These are phyloP conservation scores for Gasteruption jaculator DNA, from an alignment of 2,888 invertebrate species.

Conservation along the genomic window DNA sequence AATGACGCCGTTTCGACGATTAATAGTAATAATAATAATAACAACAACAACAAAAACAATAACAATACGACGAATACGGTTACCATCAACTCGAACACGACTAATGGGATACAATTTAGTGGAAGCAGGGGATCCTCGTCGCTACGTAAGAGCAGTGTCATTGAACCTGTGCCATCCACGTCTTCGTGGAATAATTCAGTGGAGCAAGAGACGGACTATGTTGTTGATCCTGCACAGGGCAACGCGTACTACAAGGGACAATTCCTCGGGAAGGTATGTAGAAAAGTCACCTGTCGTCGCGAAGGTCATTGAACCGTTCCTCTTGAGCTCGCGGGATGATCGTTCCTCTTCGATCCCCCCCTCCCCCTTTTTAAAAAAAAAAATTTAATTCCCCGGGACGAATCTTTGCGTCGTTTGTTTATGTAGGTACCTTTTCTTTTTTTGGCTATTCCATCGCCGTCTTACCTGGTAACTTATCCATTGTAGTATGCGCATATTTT, in stretches of 20 bases:
- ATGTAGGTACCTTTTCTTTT: too few relatives aligned
- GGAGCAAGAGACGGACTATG: slow-evolving; percentile 40
- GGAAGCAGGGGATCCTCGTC: slow-evolving; percentile 19
- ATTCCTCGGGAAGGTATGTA: slow-evolving; percentile 42
- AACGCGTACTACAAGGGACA: slow-evolving; percentile 45
- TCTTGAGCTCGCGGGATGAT: too few relatives aligned
- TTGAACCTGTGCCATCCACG: slow-evolving; percentile 25
- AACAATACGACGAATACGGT: slow-evolving; percentile 10
- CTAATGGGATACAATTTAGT: too few relatives aligned
- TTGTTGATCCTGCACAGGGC: slow-evolving; percentile 43
- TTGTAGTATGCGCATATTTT: too few relatives aligned
- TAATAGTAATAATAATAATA: not conserved
- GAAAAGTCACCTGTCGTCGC: too few relatives aligned
- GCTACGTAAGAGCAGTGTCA: slow-evolving; percentile 21
- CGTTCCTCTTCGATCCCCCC: too few relatives aligned
- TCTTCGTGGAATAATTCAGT: slow-evolving; percentile 31
- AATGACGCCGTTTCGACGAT: not conserved
- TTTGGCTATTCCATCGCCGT: too few relatives aligned
- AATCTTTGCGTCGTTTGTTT: too few relatives aligned
- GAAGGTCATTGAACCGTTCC: too few relatives aligned
- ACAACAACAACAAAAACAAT: not conserved
- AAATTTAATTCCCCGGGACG: too few relatives aligned
- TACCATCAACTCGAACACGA: slow-evolving; percentile 19
- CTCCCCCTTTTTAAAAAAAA: too few relatives aligned
- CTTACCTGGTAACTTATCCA: too few relatives aligned